phyloP scores from a whole-genome alignment of 2,797 vertebrate species.

The Euphonia xanthogaster region DNA sequence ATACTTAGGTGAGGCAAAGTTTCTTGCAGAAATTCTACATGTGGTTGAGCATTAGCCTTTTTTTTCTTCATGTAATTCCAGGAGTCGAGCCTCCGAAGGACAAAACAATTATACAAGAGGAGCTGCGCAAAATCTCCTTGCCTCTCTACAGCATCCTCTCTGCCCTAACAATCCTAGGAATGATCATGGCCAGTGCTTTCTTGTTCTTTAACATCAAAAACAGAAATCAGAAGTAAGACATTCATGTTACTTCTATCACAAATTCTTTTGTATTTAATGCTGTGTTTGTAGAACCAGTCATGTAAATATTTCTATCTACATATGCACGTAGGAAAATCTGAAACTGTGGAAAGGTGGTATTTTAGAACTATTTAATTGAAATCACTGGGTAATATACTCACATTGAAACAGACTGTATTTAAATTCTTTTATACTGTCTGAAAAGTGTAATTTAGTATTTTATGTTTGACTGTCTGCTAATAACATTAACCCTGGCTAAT shows the following conservation, averaged over 20 bases:
- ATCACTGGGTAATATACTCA: neutral
- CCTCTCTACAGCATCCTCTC: constrained; percentile 98
- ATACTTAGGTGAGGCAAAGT: neutral
- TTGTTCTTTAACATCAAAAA: constrained; percentile 99
- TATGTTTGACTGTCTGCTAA: neutral
- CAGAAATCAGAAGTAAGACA: constrained; percentile 93
- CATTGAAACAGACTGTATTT: neutral
- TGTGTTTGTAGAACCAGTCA: neutral
- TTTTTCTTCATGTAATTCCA: constrained; percentile 58
- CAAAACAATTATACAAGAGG: constrained; percentile 90
- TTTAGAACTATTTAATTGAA: constrained; percentile 19
- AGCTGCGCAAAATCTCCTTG: constrained; percentile 94
- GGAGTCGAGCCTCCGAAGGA: constrained; percentile 96
- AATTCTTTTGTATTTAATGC: neutral
- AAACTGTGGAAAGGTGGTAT: neutral
- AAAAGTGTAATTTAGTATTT: constrained; percentile 3
- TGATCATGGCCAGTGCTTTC: constrained; percentile 99
- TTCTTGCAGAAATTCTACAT: neutral
- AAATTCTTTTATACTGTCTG: constrained; percentile 8
- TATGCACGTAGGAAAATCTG: neutral
- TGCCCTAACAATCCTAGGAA: constrained; percentile 94
- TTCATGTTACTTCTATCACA: neutral
- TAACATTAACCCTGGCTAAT: constrained; percentile 38
- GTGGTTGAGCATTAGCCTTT: neutral
- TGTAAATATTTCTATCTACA: neutral